Evolutionary conservation across 2,888 invertebrate species (phyloP), one percentile per base, ranked within the genome.

Genomic region (Dicycla oo): DNA sequence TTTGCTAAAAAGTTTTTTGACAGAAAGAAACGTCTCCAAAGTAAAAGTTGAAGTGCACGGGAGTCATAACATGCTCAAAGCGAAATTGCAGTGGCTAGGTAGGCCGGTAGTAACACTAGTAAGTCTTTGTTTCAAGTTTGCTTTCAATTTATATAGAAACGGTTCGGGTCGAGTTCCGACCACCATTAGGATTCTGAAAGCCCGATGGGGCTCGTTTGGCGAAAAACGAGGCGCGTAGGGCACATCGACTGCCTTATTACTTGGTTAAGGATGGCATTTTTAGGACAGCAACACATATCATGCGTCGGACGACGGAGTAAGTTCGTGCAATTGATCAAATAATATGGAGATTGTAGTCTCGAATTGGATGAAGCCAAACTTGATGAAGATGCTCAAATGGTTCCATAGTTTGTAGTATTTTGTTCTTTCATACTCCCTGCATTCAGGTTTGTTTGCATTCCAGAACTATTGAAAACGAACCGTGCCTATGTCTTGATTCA

Each of bases 171-270:
- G 88, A 89, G 84, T 87, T 86, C 82, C 78, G 75, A 81, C 86
- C 83, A 87, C 81, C 68, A 78, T 90, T 88, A 89, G 84, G 81
- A 83, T 87, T 88, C 86, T 77, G 83, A 88, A 89, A 85, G 81
- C 88, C 92, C 92, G 85, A 85, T 84, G 91, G 93, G 91, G 85
- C 89, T 89, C 89, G 89, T 94, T 92, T 89, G 83, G 79, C 84
- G 91, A 88, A 93, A 93, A 91, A 88, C 87, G 91, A 91, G 89
- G 87, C 86, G 87, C 86, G 75, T 80, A 86, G 85, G 80, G 85
- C 78, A 87, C 86, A 87, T 87, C 79, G 82, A 81, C 77, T 80
- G 86, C 85, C 89, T 90, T 87, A 91, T 92, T 91, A 89, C 87
- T 76, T 58, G 80, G 76, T 82, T 82, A 68, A 69, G 75, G 77